Base-by-base conservation (phyloP, 1,140 invertebrate genomes). In the Araneus ventricosus region DNA sequence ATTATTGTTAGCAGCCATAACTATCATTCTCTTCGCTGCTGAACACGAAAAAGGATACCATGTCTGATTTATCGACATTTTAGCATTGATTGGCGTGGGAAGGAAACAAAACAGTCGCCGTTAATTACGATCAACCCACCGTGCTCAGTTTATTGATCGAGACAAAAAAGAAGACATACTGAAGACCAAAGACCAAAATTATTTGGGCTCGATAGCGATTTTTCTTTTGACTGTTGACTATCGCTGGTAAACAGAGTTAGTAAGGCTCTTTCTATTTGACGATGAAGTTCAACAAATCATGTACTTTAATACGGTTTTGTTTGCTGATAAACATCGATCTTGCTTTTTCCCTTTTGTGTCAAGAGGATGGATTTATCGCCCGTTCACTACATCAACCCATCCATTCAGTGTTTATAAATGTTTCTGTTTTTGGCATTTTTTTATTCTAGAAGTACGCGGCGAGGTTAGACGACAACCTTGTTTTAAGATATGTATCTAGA, bases 221-320 rank as follows among this genome's bases (percentile, higher is more conserved):
- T 6, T 14, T 20, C 30, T 22, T 17, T 34, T 34, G 70, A 75
- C 6, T 75, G 17, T 34, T 37, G 14, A 22, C 1, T 75, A 30
- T 75, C 4, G 34, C 1, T 34, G 30, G 27, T 30, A 75, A 75
- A 75, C 70, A 75, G 17, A 75, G 34, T 37, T 20, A 75, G 34
- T 4, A 17, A 75, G 30, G 63, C 27, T 37, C 27, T 0, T 20
- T 34, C 17, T 17, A 34, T 34, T 75, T 0, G 5, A 37, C 30
- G 14, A 37, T 30, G 10, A 75, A 37, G 70, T 75, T 75, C 70
- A 75, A 75, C 70, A 75, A 75, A 75, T 75, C 30, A 75, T 75
- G 30, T 75, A 20, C 70, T 37, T 20, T 37, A 30, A 75, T 75
- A 34, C 30, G 30, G 30, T 75, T 75, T 75, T 75, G 70, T 75